phyloP scores from a whole-genome alignment of 2,797 vertebrate genomes.

The Leucoraja ocellata region DNA sequence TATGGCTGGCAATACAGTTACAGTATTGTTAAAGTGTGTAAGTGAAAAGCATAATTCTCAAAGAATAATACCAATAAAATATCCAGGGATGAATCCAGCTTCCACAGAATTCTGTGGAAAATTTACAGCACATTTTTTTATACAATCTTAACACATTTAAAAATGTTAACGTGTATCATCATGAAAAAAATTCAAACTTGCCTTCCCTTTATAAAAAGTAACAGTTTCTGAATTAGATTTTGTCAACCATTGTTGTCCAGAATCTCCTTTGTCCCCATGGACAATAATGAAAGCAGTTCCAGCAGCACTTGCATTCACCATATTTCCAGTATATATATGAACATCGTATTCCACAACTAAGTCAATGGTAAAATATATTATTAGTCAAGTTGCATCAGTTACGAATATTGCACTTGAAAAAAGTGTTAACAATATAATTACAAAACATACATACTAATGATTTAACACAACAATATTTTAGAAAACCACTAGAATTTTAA shows the following conservation, averaged over 20 bases:
- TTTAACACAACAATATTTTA: not conserved
- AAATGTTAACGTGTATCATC: not conserved
- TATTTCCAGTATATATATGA: conserved; percentile 49
- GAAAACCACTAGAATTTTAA: not conserved
- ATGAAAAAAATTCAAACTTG: conserved; percentile 42
- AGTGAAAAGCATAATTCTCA: not conserved
- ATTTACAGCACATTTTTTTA: not conserved
- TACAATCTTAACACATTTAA: not conserved
- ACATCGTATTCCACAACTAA: conserved; percentile 52
- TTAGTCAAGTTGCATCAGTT: not conserved
- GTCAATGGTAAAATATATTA: conserved; percentile 35
- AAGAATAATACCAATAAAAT: not conserved
- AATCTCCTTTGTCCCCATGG: conserved; percentile 50
- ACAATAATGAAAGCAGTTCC: conserved; percentile 48
- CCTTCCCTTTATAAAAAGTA: conserved; percentile 52
- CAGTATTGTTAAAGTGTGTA: not conserved
- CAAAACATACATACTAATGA: not conserved
- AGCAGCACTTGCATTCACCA: conserved; percentile 47
- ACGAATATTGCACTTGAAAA: not conserved
- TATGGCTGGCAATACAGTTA: conserved; percentile 16
- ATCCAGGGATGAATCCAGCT: not conserved
- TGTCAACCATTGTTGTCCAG: conserved; percentile 47
- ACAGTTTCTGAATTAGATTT: conserved; percentile 42
- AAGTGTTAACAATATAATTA: not conserved
- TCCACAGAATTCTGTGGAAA: not conserved